A percentile compares a stretch with the other conserved stretches of the same genome.
phyloP scores from a whole-genome alignment of 2,888 invertebrate species.

The Miltochrista miniata region DNA sequence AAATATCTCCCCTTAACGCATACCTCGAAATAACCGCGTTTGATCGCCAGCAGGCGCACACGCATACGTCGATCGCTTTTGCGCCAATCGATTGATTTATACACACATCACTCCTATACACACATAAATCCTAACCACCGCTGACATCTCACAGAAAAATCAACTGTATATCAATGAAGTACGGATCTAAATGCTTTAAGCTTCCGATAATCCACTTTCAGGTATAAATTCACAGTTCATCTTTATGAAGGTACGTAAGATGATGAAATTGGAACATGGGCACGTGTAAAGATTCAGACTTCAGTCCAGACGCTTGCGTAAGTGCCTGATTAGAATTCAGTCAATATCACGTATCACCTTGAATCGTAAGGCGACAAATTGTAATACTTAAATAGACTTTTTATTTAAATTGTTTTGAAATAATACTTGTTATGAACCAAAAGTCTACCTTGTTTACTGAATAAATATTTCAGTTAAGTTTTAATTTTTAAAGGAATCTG shows the following conservation, averaged over 20 bases:
- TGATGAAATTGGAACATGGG: constrained; percentile 46
- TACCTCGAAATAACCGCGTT: constrained; percentile 62
- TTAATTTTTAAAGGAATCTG: too few relatives aligned
- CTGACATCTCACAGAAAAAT: constrained; percentile 1
- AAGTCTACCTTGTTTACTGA: not conserved
- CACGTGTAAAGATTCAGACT: constrained; percentile 48
- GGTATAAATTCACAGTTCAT: constrained; percentile 34
- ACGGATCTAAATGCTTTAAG: not conserved
- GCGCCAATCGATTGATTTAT: constrained; percentile 78
- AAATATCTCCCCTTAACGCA: constrained; percentile 55
- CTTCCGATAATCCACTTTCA: constrained; percentile 20
- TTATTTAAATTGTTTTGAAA: not conserved
- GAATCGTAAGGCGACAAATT: constrained; percentile 1
- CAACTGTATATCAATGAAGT: fast-evolving
- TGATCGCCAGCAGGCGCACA: constrained; percentile 69
- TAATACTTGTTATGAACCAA: too few relatives aligned
- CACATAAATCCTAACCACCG: constrained; percentile 19
- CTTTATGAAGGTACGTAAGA: constrained; percentile 46
- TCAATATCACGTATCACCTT: constrained; percentile 9
- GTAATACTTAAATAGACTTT: not conserved
- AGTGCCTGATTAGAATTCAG: constrained; percentile 30
- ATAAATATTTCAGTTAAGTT: not conserved
- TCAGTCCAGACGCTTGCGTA: constrained; percentile 46
- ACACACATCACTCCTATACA: constrained; percentile 46
- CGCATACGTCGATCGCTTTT: constrained; percentile 62